Evolutionary conservation across 2,797 vertebrate genomes (phyloP).

Genomic region (Crax fasciolata): DNA sequence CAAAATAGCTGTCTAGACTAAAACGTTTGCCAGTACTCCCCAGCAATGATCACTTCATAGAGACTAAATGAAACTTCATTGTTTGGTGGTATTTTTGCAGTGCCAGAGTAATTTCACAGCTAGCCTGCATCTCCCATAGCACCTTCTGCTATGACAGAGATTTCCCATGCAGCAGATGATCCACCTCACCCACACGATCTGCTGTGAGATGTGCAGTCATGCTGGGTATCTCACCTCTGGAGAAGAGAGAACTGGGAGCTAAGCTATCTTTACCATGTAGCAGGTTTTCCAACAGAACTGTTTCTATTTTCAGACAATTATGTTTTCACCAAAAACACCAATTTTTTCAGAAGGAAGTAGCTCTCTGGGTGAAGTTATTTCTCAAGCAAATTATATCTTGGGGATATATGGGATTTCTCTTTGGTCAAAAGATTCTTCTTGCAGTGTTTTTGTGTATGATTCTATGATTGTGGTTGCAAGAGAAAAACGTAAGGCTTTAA

Average conservation of each 20-base stretch:
- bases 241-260: background rate
- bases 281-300: background rate
- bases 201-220: fast-evolving
- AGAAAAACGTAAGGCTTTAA: background rate
- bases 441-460: background rate
- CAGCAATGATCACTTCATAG: background rate
- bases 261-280: background rate
- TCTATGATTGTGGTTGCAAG: background rate
- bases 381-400: background rate
- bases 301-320: background rate
- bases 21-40: background rate
- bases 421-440: background rate
- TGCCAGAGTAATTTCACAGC: background rate
- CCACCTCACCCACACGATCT: background rate
- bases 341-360: background rate
- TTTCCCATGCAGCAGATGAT: background rate
- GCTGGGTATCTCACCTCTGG: background rate
- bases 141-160: background rate
- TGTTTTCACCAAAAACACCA: background rate
- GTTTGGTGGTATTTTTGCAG: background rate
- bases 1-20: background rate
- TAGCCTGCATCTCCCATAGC: background rate
- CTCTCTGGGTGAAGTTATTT: background rate
- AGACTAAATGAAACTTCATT: background rate
- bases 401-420: background rate